These are phyloP conservation scores for Litocranius walleri DNA, from an alignment of 2,113 vertebrate species.

Conservation along the genomic window DNA sequence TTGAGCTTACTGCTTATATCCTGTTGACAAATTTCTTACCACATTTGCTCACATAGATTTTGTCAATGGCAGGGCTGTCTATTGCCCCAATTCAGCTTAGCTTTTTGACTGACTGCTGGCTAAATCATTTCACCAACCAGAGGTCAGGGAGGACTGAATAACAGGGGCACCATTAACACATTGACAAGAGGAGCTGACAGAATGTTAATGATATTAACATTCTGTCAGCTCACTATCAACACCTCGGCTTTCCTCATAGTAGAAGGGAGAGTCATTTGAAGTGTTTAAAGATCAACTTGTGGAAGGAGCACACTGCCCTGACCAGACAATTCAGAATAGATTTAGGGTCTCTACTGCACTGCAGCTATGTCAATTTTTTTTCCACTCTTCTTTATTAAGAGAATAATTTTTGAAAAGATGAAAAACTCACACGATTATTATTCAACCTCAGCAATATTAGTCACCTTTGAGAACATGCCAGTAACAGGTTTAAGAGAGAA, in stretches of 20 bases:
- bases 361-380: neutral
- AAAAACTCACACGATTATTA: neutral
- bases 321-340: slow-evolving; percentile 6
- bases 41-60: slow-evolving; percentile 50
- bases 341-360: neutral
- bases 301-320: slow-evolving; percentile 36
- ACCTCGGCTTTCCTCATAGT: slow-evolving; percentile 59
- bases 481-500: slow-evolving; percentile 14
- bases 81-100: slow-evolving; percentile 5
- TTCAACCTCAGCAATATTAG: neutral
- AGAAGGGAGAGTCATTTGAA: slow-evolving; percentile 33
- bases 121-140: slow-evolving; percentile 37
- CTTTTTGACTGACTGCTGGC: slow-evolving; percentile 59
- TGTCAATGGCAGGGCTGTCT: slow-evolving; percentile 37
- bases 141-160: slow-evolving; percentile 59
- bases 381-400: neutral
- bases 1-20: slow-evolving; percentile 42
- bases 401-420: slow-evolving; percentile 22
- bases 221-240: slow-evolving; percentile 65
- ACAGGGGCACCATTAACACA: slow-evolving; percentile 61
- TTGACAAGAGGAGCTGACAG: slow-evolving; percentile 55
- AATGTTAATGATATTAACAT: slow-evolving; percentile 72
- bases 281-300: slow-evolving; percentile 43
- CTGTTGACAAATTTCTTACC: neutral
- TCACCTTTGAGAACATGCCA: slow-evolving; percentile 7